Evolutionary conservation across 2,888 invertebrate genomes (phyloP), one percentile per base, ranked within the genome.

Genomic region (Mechanitis messenoides): DNA sequence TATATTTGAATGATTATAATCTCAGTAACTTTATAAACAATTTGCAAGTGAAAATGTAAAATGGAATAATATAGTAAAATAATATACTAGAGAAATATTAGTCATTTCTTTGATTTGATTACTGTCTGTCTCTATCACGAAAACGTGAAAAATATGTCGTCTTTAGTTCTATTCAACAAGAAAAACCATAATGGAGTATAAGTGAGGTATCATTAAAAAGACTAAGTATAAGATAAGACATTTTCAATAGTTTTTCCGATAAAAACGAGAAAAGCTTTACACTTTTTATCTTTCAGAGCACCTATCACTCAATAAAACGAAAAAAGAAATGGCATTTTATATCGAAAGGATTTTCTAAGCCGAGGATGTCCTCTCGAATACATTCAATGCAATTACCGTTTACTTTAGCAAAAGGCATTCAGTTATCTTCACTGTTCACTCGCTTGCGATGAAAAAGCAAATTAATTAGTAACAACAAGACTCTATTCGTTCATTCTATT

Each of bases 381-480:
- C 70, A 67, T 64, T 68, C 69, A 64, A 63, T 71, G 69, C 74
- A 74, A 74, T 73, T 72, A 73, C 64, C 67, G 67, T 56, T 64
- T 65, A 62, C 65, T 63, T 63, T 69, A 55, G 65, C 69, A 66
- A 69, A 72, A 69, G 70, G 69, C 64, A 57, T 65, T 38, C 59
- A 65, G 62, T 65, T 55, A 61, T 65, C 65, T 68, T 63, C 62
- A 67, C 69, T 64, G 62, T 66, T 62, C 61, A 62, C 65, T 68
- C 67, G 63, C 66, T 66, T 68, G 66, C 65, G 65, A 70, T 70
- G 69, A 74, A 73, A 70, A 71, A 72, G 73, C 75, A 75, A 77
- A 81, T 82, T 84, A 83, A 85, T 85, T 84, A 81, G 79, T 72
- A 73, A 80, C 78, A 78, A 72, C 74, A 74, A 71, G 75, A 76